A percentile compares a stretch with the other conserved stretches of the same genome.
These are phyloP conservation scores for Barypeithes pellucidus DNA, from an alignment of 2,888 invertebrate species.

Conservation along the genomic window DNA sequence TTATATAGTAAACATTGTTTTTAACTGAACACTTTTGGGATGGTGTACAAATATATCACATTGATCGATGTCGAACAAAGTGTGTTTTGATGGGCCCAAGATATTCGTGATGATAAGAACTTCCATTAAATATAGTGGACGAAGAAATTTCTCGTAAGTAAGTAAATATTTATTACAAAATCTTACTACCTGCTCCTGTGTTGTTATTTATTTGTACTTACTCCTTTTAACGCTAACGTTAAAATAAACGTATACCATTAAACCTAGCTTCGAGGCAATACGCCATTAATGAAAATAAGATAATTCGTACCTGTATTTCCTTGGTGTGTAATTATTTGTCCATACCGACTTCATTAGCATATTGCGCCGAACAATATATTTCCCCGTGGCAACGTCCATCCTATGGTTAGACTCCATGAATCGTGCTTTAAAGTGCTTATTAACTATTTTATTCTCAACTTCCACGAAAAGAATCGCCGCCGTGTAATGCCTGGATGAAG, in stretches of 20 bases:
- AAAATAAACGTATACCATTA: constrained; percentile 2
- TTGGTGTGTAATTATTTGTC: constrained; percentile 48
- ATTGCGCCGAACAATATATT: constrained; percentile 43
- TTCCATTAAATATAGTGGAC: too few relatives aligned
- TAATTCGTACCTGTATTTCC: constrained; percentile 23
- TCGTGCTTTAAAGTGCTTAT: constrained; percentile 68
- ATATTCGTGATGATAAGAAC: too few relatives aligned
- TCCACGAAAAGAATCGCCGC: constrained; percentile 45
- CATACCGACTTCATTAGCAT: constrained; percentile 52
- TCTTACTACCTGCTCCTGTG: too few relatives aligned
- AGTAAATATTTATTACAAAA: too few relatives aligned
- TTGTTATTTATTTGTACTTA: background rate
- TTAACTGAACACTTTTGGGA: too few relatives aligned
- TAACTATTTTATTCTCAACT: constrained; percentile 56
- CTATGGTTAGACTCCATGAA: constrained; percentile 68
- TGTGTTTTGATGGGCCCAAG: too few relatives aligned
- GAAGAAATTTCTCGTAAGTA: too few relatives aligned
- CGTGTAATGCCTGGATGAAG: constrained; percentile 35
- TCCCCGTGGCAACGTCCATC: constrained; percentile 58
- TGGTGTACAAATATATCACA: too few relatives aligned
- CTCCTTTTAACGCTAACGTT: background rate
- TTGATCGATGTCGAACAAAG: too few relatives aligned
- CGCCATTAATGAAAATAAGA: constrained; percentile 20
- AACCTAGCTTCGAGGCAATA: constrained; percentile 9
- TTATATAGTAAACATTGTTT: too few relatives aligned